Conservation (phyloP, 2,113 vertebrate species). For the Chloroceryle aenea region DNA sequence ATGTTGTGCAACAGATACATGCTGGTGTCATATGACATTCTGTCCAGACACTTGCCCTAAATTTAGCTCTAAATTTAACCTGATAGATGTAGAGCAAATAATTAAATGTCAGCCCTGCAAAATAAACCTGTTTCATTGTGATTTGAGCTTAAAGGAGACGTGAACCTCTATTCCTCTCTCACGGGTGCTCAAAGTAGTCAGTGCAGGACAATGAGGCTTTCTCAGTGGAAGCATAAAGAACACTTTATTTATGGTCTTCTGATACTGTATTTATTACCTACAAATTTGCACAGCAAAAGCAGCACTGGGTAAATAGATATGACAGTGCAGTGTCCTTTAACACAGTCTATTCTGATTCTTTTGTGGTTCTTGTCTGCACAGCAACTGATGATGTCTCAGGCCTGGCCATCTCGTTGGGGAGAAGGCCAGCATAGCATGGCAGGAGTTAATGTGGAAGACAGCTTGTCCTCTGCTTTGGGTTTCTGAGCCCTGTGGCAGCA, state of each 20-base stretch:
- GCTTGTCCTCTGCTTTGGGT: not conserved
- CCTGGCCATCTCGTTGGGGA: not conserved
- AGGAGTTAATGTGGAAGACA: not conserved
- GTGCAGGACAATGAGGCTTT: not conserved
- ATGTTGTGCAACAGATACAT: constrained; percentile 54
- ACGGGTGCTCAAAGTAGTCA: not conserved
- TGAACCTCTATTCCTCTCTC: not conserved
- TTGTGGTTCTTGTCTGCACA: not conserved
- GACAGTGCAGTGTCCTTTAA: not conserved
- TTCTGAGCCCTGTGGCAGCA: not conserved
- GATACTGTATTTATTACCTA: not conserved
- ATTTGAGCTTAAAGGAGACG: not conserved
- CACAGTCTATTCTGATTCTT: not conserved
- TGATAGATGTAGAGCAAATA: constrained; percentile 39
- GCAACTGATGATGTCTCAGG: not conserved
- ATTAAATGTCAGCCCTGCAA: constrained; percentile 58
- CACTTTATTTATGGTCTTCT: not conserved
- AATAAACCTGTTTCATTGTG: constrained; percentile 24
- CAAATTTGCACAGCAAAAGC: not conserved
- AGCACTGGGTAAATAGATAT: not conserved
- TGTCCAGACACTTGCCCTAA: constrained; percentile 67
- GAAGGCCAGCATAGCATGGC: not conserved
- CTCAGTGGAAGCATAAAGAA: not conserved
- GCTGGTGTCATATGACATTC: constrained; percentile 59
- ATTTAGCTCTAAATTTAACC: constrained; percentile 56